Evolutionary conservation across 2,797 vertebrate species (phyloP).

Genomic region (Pampus argenteus): DNA sequence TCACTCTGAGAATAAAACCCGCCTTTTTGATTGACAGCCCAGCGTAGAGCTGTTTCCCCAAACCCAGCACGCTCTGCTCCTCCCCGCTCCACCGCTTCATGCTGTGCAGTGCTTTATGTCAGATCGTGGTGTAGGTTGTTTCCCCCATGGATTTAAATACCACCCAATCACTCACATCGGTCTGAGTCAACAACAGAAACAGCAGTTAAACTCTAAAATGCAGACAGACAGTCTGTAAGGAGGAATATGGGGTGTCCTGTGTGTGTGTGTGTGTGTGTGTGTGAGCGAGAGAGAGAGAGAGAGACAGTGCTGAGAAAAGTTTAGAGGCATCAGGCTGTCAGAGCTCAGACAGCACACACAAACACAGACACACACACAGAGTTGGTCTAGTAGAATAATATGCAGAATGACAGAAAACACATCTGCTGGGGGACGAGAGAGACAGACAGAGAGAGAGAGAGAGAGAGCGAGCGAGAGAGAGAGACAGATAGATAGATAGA

Average conservation of each 20-base stretch:
- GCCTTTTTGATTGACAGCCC: constrained; percentile 50
- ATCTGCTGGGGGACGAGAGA: constrained; percentile 67
- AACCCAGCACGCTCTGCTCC: constrained; percentile 59
- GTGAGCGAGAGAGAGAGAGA: neutral
- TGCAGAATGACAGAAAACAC: constrained; percentile 70
- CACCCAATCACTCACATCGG: constrained; percentile 19
- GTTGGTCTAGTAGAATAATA: constrained; percentile 50
- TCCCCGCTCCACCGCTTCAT: neutral
- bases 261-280: constrained; percentile 13
- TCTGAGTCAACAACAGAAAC: neutral
- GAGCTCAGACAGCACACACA: constrained; percentile 1
- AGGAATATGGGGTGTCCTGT: neutral
- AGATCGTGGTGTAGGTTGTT: neutral
- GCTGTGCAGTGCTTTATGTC: constrained; percentile 34
- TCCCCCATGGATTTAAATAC: constrained; percentile 15
- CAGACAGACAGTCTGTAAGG: neutral
- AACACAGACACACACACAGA: constrained; percentile 21
- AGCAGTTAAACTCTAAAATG: neutral
- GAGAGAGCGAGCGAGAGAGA: too few species aligned
- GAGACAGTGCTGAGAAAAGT: constrained; percentile 26
- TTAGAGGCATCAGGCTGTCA: constrained; percentile 38
- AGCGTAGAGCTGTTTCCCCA: constrained; percentile 20
- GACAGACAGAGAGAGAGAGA: constrained; percentile 9
- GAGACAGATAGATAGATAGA: too few species aligned
- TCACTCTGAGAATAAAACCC: constrained; percentile 39